Conservation (phyloP, 2,797 vertebrate species). For the Lepilemur ruficaudatus region DNA sequence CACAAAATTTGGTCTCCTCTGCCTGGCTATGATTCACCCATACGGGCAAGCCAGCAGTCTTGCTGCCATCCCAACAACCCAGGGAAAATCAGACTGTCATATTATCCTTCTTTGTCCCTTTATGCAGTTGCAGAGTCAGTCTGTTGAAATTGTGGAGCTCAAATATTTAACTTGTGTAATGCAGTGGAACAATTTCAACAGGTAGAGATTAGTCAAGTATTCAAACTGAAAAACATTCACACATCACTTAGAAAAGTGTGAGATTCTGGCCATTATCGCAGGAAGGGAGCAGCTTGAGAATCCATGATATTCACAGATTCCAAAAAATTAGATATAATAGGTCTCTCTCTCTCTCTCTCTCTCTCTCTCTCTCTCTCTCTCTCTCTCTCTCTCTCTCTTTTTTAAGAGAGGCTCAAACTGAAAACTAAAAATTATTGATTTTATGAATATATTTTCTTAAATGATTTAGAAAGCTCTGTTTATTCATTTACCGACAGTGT, state of each 20-base stretch:
- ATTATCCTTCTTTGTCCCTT: slow-evolving; percentile 59
- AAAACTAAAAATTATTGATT: slow-evolving; percentile 89
- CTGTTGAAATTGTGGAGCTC: slow-evolving; percentile 51
- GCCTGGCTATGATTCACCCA: slow-evolving; percentile 56
- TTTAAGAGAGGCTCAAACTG: slow-evolving; percentile 61
- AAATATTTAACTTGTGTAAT: slow-evolving; percentile 78
- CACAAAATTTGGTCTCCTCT: slow-evolving; percentile 58
- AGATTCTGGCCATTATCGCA: slow-evolving; percentile 79
- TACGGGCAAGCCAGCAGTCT: neutral
- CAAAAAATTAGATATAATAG: slow-evolving; percentile 81
- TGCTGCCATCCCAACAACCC: neutral
- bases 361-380: too few species aligned
- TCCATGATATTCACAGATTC: slow-evolving; percentile 73
- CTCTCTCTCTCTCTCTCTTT: slow-evolving; percentile 32
- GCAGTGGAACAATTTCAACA: slow-evolving; percentile 77
- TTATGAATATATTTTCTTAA: slow-evolving; percentile 89
- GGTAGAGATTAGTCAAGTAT: slow-evolving; percentile 77
- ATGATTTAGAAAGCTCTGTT: slow-evolving; percentile 90
- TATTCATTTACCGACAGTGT: slow-evolving; percentile 92
- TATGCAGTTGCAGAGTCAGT: slow-evolving; percentile 55
- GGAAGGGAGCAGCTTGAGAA: slow-evolving; percentile 72
- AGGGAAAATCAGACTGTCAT: slow-evolving; percentile 32
- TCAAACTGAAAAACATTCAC: slow-evolving; percentile 71
- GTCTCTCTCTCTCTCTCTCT: slow-evolving; percentile 21
- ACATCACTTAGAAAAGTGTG: slow-evolving; percentile 73